phyloP scores from a whole-genome alignment of 2,888 invertebrate genomes.

The Caenorhabditis auriculariae region DNA sequence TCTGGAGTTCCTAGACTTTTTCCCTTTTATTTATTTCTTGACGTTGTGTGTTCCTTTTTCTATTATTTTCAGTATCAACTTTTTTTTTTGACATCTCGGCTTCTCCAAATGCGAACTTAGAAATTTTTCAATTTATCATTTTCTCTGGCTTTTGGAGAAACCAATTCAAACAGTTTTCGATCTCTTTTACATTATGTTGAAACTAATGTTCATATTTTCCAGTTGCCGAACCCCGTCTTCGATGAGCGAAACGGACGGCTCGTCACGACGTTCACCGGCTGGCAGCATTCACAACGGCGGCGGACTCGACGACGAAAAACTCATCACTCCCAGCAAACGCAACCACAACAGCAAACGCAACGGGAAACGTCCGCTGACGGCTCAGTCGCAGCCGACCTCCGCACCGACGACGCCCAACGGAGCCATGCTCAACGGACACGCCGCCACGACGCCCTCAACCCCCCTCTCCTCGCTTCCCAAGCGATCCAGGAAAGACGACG shows the following conservation, averaged over 20 bases:
- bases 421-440: too few species aligned
- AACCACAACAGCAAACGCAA: slow-evolving; percentile 8
- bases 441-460: too few species aligned
- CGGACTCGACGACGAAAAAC: too few species aligned
- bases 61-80: slow-evolving; percentile 4
- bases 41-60: too few species aligned
- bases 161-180: background rate
- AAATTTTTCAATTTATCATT: background rate
- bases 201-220: slow-evolving; percentile 2
- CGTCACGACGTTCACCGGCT: slow-evolving; percentile 13
- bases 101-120: too few species aligned
- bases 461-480: too few species aligned
- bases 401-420: slow-evolving; percentile 14
- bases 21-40: too few species aligned
- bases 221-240: slow-evolving; percentile 31
- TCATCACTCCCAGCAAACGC: too few species aligned
- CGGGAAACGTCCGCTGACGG: slow-evolving; percentile 15
- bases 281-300: background rate
- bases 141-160: background rate
- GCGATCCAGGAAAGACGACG: too few species aligned
- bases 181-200: background rate
- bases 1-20: too few species aligned
- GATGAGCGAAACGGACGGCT: slow-evolving; percentile 29
- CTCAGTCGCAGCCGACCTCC: too few species aligned
- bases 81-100: background rate